phyloP scores from a whole-genome alignment of 2,797 vertebrate species.

The Myotis planiceps region DNA sequence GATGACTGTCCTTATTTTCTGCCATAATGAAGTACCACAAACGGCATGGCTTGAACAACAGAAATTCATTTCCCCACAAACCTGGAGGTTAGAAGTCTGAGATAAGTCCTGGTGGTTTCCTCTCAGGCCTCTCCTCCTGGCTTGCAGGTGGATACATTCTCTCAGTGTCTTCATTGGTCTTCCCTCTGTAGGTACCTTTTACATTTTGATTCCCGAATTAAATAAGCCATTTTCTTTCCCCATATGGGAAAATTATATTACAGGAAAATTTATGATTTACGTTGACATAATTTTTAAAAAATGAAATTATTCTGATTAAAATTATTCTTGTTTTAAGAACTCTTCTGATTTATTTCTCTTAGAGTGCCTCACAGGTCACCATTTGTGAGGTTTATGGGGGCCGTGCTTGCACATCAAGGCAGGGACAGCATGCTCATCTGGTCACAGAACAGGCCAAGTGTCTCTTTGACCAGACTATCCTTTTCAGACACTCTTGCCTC shows the following conservation, averaged over 20 bases:
- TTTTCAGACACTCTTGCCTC: not conserved
- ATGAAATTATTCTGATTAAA: not conserved
- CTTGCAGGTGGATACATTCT: not conserved
- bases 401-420: not conserved
- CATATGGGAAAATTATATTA: not conserved
- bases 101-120: not conserved
- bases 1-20: not conserved
- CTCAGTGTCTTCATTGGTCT: not conserved
- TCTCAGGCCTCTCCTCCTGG: not conserved
- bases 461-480: not conserved
- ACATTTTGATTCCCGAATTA: not conserved
- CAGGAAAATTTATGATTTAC: not conserved
- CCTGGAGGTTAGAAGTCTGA: not conserved
- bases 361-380: not conserved
- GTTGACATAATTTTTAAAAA: not conserved
- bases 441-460: not conserved
- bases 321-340: not conserved
- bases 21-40: not conserved
- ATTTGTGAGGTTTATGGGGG: not conserved
- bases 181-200: not conserved
- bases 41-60: not conserved
- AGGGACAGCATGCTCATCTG: not conserved
- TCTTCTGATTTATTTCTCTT: not conserved
- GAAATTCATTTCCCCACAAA: not conserved
- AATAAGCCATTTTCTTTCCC: not conserved